Evolutionary conservation across 2,797 vertebrate species (phyloP).

Genomic region (Trematomus bernacchii): DNA sequence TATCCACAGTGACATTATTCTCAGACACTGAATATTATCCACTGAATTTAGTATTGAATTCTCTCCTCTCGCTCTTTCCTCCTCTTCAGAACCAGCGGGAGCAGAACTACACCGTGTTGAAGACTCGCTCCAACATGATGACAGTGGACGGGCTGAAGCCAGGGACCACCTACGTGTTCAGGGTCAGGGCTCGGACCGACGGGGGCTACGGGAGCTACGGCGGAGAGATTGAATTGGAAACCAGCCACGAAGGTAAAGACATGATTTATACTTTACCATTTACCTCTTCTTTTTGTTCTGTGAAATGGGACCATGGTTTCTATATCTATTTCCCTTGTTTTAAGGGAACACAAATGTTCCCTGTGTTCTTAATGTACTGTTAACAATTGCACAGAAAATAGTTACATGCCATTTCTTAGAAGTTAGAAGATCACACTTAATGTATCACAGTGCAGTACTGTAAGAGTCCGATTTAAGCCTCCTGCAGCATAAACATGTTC

Average conservation of each 20-base stretch:
- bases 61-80: neutral
- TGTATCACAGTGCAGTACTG: conserved; percentile 13
- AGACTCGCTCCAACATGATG: conserved; percentile 89
- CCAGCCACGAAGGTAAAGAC: conserved; percentile 86
- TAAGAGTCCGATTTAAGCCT: conserved; percentile 35
- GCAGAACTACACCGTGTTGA: conserved; percentile 89
- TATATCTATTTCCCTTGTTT: neutral
- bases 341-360: conserved; percentile 5
- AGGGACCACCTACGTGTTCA: conserved; percentile 88
- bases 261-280: neutral
- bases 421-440: neutral
- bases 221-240: conserved; percentile 90
- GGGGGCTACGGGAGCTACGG: conserved; percentile 89
- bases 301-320: conserved; percentile 11
- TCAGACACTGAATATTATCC: conserved; percentile 15
- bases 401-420: conserved; percentile 2
- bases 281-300: neutral
- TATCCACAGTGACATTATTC: conserved; percentile 10
- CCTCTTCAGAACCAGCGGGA: conserved; percentile 87
- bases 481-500: conserved; percentile 52
- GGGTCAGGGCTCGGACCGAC: conserved; percentile 86
- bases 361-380: conserved; percentile 17
- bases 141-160: conserved; percentile 90
- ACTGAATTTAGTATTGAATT: conserved; percentile 15
- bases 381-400: neutral